A percentile compares a stretch with the other conserved stretches of the same genome.
These are phyloP conservation scores for Macrosteles quadrilineatus DNA, from an alignment of 1,140 invertebrate species.

Conservation along the genomic window DNA sequence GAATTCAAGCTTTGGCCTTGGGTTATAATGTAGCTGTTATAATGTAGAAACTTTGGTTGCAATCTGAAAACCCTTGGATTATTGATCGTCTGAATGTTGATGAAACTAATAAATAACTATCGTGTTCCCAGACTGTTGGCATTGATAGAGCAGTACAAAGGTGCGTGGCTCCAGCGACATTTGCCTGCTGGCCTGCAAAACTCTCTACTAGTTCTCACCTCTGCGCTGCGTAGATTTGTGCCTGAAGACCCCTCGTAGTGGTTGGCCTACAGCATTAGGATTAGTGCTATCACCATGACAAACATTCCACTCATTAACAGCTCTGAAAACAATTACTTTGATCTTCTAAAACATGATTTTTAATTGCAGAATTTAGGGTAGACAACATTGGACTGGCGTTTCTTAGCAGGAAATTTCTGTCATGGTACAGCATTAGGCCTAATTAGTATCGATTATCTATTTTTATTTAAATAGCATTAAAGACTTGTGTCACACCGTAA, in stretches of 20 bases:
- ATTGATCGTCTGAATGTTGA: too few species aligned
- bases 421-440: too few species aligned
- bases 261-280: not conserved
- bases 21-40: too few species aligned
- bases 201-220: slow-evolving; percentile 56
- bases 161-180: slow-evolving; percentile 59
- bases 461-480: too few species aligned
- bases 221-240: slow-evolving; percentile 57
- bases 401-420: not conserved
- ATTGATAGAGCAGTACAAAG: slow-evolving; percentile 60
- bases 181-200: slow-evolving; percentile 58
- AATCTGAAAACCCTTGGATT: too few species aligned
- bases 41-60: too few species aligned
- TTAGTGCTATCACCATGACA: not conserved
- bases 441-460: too few species aligned
- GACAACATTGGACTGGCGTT: not conserved
- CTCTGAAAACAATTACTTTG: not conserved
- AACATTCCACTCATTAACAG: not conserved
- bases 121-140: slow-evolving; percentile 55
- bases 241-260: slow-evolving; percentile 43
- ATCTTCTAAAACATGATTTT: not conserved
- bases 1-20: too few species aligned
- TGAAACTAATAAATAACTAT: too few species aligned
- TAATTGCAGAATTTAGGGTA: not conserved
- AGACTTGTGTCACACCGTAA: too few species aligned